Conservation (phyloP, 2,888 invertebrate genomes). For the Lasiommata megera region DNA sequence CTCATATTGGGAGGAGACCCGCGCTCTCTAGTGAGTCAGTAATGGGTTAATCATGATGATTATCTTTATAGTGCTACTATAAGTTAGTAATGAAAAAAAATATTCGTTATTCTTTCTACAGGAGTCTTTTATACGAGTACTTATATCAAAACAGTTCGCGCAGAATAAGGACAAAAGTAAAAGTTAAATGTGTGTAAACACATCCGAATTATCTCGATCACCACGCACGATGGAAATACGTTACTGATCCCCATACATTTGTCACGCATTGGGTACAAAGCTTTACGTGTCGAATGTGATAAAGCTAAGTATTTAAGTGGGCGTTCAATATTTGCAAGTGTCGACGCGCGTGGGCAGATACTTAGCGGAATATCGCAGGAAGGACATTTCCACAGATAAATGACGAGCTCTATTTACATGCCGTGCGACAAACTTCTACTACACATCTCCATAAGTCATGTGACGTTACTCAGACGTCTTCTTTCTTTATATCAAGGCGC, state of each 20-base stretch:
- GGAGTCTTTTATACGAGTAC: too few relatives aligned
- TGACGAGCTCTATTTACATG: background rate
- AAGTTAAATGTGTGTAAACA: background rate
- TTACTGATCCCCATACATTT: conserved; percentile 1
- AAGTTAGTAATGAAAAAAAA: too few relatives aligned
- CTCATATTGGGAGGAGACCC: too few relatives aligned
- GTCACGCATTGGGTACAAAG: conserved; percentile 10
- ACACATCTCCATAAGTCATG: too few relatives aligned
- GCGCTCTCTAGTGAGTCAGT: too few relatives aligned
- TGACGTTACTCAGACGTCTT: too few relatives aligned
- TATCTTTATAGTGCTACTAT: too few relatives aligned
- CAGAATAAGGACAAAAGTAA: background rate
- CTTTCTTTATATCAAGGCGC: too few relatives aligned
- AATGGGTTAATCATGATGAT: too few relatives aligned
- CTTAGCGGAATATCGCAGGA: conserved; percentile 11
- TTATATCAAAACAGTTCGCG: background rate
- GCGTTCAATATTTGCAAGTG: conserved; percentile 37
- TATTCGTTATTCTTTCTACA: too few relatives aligned
- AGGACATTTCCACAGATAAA: background rate
- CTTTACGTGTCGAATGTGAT: conserved; percentile 21
- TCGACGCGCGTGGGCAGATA: conserved; percentile 36
- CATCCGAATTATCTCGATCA: background rate
- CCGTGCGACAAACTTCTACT: background rate
- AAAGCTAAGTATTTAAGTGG: conserved; percentile 27
- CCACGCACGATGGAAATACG: background rate